These are phyloP conservation scores for Anaspis maculata DNA, from an alignment of 2,888 invertebrate genomes.

Conservation along the genomic window DNA sequence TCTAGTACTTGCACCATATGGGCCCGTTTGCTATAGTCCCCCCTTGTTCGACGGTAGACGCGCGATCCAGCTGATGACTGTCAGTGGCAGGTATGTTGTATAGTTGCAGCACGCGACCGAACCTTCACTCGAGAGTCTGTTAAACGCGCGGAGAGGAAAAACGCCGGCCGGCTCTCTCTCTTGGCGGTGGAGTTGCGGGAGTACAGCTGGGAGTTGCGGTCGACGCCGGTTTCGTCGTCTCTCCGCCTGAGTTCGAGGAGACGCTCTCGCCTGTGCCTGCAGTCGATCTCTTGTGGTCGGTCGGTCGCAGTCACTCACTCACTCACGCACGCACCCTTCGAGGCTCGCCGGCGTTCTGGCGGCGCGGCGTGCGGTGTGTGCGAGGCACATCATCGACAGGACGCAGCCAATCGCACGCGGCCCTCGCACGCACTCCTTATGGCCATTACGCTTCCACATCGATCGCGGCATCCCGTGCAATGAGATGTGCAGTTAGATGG, in stretches of 20 bases:
- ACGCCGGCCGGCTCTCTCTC: not conserved
- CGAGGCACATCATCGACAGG: conserved; percentile 29
- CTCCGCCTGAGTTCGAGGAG: too few species aligned
- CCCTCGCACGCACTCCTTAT: conserved; percentile 41
- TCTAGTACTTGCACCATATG: conserved; percentile 79
- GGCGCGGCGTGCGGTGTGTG: conserved; percentile 17
- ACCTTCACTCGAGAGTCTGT: not conserved
- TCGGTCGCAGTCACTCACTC: too few species aligned
- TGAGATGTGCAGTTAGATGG: conserved; percentile 26
- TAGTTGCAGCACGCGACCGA: not conserved
- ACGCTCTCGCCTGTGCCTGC: too few species aligned
- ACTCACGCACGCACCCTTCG: conserved; percentile 33
- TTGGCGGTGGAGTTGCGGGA: not conserved
- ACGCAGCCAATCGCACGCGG: conserved; percentile 39
- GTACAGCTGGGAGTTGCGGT: not conserved
- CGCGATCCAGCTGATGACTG: too few species aligned
- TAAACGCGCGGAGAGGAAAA: not conserved
- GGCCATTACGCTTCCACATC: conserved; percentile 39
- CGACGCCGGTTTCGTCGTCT: too few species aligned
- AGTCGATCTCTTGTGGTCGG: too few species aligned
- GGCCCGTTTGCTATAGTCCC: conserved; percentile 16
- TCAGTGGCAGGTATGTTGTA: not conserved
- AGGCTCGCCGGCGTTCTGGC: conserved; percentile 33
- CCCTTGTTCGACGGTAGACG: too few species aligned
- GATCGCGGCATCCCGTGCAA: conserved; percentile 27